These are phyloP conservation scores for Zeus faber DNA, from an alignment of 2,113 vertebrate species.

Conservation along the genomic window DNA sequence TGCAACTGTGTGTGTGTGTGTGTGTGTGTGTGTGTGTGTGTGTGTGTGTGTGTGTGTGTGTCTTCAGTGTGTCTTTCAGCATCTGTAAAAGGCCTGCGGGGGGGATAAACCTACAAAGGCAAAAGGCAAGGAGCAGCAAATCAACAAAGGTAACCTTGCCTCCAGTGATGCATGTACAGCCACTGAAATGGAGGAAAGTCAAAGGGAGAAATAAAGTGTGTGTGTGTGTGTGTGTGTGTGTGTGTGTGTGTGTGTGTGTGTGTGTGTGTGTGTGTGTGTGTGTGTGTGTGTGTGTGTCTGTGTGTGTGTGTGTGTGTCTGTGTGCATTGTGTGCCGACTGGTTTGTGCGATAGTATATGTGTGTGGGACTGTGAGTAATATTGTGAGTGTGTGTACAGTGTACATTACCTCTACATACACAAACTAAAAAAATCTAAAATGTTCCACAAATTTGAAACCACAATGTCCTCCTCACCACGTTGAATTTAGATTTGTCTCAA, in stretches of 20 bases:
- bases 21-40: background rate
- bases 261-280: background rate
- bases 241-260: background rate
- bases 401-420: no score
- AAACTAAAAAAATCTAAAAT: no score
- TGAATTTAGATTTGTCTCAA: no score
- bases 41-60: background rate
- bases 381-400: no score
- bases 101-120: conserved; percentile 65
- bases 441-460: no score
- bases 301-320: conserved; percentile 1
- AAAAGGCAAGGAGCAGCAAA: conserved; percentile 70
- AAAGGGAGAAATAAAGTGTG: conserved; percentile 11
- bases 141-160: conserved; percentile 77
- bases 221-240: conserved; percentile 11
- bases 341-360: no score
- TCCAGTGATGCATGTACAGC: conserved; percentile 52
- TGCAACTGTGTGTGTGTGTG: conserved; percentile 21
- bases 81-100: conserved; percentile 58
- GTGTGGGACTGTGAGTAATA: no score
- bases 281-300: background rate
- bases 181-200: conserved; percentile 22
- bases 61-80: conserved; percentile 23
- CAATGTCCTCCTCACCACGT: no score
- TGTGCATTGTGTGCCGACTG: no score